phyloP scores from a whole-genome alignment of 2,113 vertebrate species.

The Ammodytes dubius region DNA sequence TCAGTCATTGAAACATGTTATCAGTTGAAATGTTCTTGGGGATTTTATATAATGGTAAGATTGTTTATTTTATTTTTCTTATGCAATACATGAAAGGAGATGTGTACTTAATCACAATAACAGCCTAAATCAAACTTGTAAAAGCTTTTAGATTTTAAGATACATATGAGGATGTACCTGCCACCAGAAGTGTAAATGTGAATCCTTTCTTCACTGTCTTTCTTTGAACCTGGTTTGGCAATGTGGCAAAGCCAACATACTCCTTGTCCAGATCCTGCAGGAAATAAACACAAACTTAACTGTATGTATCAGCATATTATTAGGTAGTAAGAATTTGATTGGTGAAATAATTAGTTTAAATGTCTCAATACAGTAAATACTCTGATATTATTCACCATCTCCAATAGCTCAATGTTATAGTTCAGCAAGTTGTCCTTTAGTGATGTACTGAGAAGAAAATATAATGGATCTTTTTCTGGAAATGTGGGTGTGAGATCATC shows the following conservation, averaged over 20 bases:
- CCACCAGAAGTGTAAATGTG: slow-evolving; percentile 97
- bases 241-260: slow-evolving; percentile 89
- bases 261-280: slow-evolving; percentile 87
- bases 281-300: slow-evolving; percentile 10
- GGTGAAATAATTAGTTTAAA: not conserved
- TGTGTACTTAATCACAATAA: not conserved
- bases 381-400: no score
- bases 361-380: not conserved
- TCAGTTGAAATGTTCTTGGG: not conserved
- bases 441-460: no score
- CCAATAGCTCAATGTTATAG: no score
- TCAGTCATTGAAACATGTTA: not conserved
- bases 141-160: not conserved
- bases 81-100: not conserved
- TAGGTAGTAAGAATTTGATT: not conserved
- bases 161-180: slow-evolving; percentile 83
- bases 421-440: no score
- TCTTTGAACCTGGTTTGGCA: slow-evolving; percentile 95
- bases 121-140: not conserved
- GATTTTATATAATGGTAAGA: not conserved
- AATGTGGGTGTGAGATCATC: no score
- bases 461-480: no score
- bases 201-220: slow-evolving; percentile 98
- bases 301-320: not conserved
- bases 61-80: no score